These are phyloP conservation scores for Choristoneura rosaceana DNA, from an alignment of 2,888 invertebrate species.

Conservation along the genomic window DNA sequence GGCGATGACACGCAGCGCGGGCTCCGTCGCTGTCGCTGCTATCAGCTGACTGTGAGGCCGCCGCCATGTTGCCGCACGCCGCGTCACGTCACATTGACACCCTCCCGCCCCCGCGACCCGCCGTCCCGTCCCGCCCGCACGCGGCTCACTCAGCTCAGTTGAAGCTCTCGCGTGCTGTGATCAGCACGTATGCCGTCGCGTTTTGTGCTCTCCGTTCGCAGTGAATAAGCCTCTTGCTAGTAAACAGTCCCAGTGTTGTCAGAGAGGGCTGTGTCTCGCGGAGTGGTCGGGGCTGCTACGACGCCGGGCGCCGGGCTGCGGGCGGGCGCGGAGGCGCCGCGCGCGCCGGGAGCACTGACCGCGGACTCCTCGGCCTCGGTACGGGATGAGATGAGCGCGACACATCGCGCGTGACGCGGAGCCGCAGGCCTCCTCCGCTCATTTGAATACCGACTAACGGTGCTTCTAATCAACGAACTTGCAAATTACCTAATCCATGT, in stretches of 20 bases:
- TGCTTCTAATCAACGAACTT: slow-evolving; percentile 34
- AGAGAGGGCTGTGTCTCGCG: neutral
- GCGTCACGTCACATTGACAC: neutral
- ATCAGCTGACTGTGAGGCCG: no score
- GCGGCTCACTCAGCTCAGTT: slow-evolving; percentile 1
- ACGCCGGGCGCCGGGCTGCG: slow-evolving; percentile 47
- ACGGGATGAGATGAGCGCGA: slow-evolving; percentile 50
- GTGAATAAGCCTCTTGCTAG: slow-evolving; percentile 7
- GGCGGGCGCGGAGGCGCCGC: slow-evolving; percentile 43
- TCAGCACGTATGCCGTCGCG: slow-evolving; percentile 13
- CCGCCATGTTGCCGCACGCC: slow-evolving; percentile 28
- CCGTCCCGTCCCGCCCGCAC: slow-evolving; percentile 19
- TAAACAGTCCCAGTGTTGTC: slow-evolving; percentile 26
- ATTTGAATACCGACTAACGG: slow-evolving; percentile 45
- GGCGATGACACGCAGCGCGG: no score
- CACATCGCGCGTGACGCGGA: slow-evolving; percentile 43
- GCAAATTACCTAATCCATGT: neutral
- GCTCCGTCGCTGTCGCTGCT: no score
- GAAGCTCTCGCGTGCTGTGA: slow-evolving; percentile 10
- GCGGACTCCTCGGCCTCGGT: slow-evolving; percentile 49
- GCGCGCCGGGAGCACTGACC: slow-evolving; percentile 68
- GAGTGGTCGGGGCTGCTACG: neutral
- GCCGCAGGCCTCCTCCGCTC: slow-evolving; percentile 31
- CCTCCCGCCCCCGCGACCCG: slow-evolving; percentile 18
- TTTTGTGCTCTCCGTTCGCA: slow-evolving; percentile 22